Conservation (phyloP, 2,113 vertebrate species). For the Vombatus ursinus region DNA sequence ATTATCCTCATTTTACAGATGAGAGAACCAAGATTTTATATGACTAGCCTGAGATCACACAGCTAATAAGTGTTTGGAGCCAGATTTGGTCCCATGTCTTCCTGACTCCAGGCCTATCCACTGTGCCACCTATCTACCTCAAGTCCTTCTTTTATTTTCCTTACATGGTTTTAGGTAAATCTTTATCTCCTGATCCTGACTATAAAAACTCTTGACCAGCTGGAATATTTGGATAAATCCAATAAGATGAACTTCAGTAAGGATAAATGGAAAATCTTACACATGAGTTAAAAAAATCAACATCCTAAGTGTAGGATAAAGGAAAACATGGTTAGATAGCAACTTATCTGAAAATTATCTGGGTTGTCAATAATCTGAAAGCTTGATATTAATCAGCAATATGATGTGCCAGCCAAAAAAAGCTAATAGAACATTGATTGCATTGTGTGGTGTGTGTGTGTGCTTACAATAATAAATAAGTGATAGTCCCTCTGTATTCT, state of each 20-base stretch:
- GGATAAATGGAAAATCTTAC: not conserved
- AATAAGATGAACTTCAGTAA: not conserved
- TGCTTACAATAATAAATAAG: not conserved
- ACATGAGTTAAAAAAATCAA: not conserved
- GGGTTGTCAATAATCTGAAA: not conserved
- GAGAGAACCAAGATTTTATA: not conserved
- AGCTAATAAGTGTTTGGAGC: not conserved
- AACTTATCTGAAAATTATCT: not conserved
- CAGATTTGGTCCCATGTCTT: not conserved
- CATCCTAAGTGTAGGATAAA: not conserved
- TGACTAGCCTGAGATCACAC: not conserved
- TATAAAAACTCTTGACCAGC: not conserved
- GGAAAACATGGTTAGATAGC: not conserved
- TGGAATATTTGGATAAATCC: not conserved
- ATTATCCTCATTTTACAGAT: not conserved
- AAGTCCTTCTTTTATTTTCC: not conserved
- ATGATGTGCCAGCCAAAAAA: not conserved
- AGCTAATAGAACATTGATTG: not conserved
- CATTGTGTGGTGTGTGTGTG: not conserved
- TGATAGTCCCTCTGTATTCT: not conserved
- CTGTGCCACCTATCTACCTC: not conserved
- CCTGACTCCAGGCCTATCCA: rapidly evolving
- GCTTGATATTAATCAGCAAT: not conserved
- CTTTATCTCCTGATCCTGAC: not conserved
- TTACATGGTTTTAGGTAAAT: not conserved